Evolutionary conservation across 2,888 invertebrate species (phyloP), one percentile per base, ranked within the genome.

Genomic region (Perdita meconis): DNA sequence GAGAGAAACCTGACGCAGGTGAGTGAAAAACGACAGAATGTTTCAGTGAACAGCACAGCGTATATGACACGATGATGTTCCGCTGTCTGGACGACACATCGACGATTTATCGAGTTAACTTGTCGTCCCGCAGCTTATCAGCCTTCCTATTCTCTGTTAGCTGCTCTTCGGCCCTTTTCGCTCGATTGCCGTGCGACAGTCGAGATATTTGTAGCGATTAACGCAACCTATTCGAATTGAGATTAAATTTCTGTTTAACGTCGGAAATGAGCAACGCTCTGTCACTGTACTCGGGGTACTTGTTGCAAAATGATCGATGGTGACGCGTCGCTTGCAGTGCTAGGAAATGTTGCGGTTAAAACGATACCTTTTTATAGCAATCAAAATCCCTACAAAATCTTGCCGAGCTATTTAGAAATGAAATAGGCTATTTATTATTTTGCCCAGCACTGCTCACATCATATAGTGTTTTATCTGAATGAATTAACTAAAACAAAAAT

Each of bases 91-190:
- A 85, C 84, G 83, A 78, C 70, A 74, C 66, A 78, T 69, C 80
- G 81, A 73, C 85, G 86, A 90, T 90, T 89, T 90, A 89, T 89
- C 81, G 86, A 83, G 81, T 84, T 72, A 70, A 70, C 70, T 83
- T 76, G 80, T 85, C 56, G 78, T 84, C 51, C 70, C 65, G 30
- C 72, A 51, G 57, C 64, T 69, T 65, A 60, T 73, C 72, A 38
- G 72, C 66, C 75, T 3, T 26, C 38, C 30, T 34, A 16, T 59
- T 26, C 40, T 8, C 65, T 8, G 19, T 10, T 16, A 1, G 40
- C 22, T 30, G 24, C 26, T 36, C 10, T 40, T n/a, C 50, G 12
- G 19, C 10, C 6, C 13, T 26, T 55, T 38, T 13, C 10, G 4
- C 36, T 3, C 19, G 8, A 5, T 12, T 50, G 3, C 10, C 22